phyloP scores from a whole-genome alignment of 2,113 vertebrate species.

The Rostratula benghalensis region DNA sequence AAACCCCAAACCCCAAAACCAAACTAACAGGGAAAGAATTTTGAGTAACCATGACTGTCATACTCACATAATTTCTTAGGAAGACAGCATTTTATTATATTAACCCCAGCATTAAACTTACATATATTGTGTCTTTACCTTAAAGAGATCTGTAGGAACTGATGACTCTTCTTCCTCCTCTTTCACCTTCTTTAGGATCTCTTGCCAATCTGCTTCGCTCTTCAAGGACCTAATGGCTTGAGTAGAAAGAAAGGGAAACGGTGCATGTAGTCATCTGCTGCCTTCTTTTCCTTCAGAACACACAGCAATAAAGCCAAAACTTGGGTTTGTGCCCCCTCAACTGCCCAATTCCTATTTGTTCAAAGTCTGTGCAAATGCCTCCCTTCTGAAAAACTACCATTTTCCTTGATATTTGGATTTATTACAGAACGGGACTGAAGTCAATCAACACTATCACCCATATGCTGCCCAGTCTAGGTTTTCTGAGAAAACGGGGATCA shows the following conservation, averaged over 20 bases:
- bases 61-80: not conserved
- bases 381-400: not conserved
- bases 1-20: not conserved
- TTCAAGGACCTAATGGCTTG: constrained; percentile 85
- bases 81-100: not conserved
- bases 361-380: not conserved
- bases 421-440: not conserved
- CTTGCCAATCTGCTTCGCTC: constrained; percentile 87
- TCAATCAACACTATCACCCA: not conserved
- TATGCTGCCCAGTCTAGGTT: not conserved
- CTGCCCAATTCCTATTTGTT: not conserved
- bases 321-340: not conserved
- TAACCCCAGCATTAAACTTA: not conserved
- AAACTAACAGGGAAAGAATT: not conserved
- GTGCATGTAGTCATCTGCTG: not conserved
- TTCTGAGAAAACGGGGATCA: not conserved
- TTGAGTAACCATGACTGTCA: not conserved
- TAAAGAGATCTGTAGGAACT: constrained; percentile 87
- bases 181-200: constrained; percentile 83
- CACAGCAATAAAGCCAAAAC: not conserved
- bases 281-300: not conserved
- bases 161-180: constrained; percentile 84
- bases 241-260: constrained; percentile 32
- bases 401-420: not conserved
- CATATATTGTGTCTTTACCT: constrained; percentile 74